Evolutionary conservation across 1,140 invertebrate species (phyloP).

Genomic region (Augochlora pura): DNA sequence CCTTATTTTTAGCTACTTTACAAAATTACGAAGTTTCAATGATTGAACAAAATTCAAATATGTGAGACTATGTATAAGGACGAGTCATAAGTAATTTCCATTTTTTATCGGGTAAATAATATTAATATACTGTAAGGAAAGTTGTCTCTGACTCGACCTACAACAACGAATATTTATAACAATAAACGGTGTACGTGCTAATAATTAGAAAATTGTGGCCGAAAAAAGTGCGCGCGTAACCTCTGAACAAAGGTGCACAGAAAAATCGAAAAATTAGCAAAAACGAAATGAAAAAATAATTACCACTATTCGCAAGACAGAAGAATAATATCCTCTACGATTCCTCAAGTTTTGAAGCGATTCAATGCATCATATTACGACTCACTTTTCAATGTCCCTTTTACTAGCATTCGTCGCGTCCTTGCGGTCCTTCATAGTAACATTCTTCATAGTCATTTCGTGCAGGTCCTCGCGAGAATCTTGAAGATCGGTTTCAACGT

Average conservation of each 20-base stretch:
- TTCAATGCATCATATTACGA: conserved; percentile 43
- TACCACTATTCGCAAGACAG: conserved; percentile 43
- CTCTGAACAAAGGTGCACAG: background rate
- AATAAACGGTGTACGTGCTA: background rate
- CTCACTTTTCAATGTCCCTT: conserved; percentile 74
- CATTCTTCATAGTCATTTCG: conserved; percentile 57
- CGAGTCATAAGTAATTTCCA: no score
- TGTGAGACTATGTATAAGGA: no score
- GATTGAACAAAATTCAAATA: background rate
- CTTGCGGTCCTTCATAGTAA: conserved; percentile 65
- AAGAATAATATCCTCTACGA: conserved; percentile 50
- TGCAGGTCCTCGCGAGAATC: conserved; percentile 60
- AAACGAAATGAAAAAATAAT: conserved; percentile 44
- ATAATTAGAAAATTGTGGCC: background rate
- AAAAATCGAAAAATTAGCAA: conserved; percentile 3
- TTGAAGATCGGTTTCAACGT: conserved; percentile 74
- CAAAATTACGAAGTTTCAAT: background rate
- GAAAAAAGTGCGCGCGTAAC: background rate
- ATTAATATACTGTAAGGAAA: no score
- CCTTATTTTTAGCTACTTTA: background rate
- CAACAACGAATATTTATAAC: no score
- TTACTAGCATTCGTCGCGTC: conserved; percentile 67
- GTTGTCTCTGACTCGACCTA: no score
- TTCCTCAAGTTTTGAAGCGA: conserved; percentile 28
- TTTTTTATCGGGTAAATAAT: no score